Percentiles rank a stretch among this genome's conserved stretches.
Evolutionary conservation across 2,113 vertebrate species (phyloP).

Genomic region (Varanus komodoensis): DNA sequence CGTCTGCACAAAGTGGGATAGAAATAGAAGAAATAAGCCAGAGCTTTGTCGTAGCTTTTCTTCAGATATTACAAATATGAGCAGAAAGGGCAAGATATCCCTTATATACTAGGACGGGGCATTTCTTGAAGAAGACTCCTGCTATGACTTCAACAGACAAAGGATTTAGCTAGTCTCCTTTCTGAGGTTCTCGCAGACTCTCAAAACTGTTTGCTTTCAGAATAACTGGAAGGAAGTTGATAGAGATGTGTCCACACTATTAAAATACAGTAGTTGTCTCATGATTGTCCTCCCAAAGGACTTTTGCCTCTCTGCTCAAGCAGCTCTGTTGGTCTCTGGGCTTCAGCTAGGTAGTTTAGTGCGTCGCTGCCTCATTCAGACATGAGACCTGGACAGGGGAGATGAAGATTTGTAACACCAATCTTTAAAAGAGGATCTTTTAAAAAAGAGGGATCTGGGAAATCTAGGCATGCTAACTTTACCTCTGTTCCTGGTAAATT

Average conservation of each 20-base stretch:
- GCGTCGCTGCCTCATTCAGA: no score
- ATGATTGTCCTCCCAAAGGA: background rate
- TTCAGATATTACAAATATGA: background rate
- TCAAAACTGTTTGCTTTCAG: background rate
- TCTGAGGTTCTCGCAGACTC: background rate
- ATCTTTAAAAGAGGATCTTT: no score
- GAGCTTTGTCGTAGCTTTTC: background rate
- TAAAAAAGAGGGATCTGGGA: no score
- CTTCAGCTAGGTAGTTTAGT: background rate
- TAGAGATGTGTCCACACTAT: background rate
- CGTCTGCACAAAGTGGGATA: background rate
- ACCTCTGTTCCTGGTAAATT: no score
- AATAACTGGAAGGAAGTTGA: background rate
- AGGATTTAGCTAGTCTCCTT: background rate
- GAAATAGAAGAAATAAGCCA: slow-evolving; percentile 11
- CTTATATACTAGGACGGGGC: background rate
- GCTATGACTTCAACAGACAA: background rate
- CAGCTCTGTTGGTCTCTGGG: no score
- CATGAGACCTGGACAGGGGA: no score
- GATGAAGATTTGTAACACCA: no score
- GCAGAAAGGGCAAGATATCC: background rate
- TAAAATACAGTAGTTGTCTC: background rate
- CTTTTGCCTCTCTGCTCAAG: no score
- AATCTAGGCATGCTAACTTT: no score
- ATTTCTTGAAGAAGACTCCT: slow-evolving; percentile 16